phyloP scores from a whole-genome alignment of 2,113 vertebrate genomes.

The Fulmarus glacialis region DNA sequence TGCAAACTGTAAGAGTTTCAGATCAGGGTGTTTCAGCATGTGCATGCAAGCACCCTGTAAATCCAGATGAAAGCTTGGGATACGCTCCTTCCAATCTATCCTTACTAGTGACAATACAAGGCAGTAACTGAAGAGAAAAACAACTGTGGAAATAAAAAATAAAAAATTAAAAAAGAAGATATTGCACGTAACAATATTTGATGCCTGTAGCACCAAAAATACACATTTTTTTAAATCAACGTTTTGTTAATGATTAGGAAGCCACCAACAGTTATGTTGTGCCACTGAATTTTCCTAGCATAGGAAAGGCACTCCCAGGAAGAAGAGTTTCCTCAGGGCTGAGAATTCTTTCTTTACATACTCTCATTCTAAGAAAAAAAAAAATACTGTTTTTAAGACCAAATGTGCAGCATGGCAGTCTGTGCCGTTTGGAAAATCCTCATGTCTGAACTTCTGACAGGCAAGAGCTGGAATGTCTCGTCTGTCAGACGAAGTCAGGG shows the following conservation, averaged over 20 bases:
- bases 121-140: not conserved
- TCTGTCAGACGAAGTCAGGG: not conserved
- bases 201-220: not conserved
- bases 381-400: not conserved
- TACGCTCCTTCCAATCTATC: not conserved
- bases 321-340: not conserved
- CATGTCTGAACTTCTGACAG: not conserved
- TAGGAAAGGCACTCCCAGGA: not conserved
- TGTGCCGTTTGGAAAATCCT: not conserved
- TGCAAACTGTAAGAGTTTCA: not conserved
- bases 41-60: not conserved
- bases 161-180: not conserved
- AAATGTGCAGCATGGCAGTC: not conserved
- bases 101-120: not conserved
- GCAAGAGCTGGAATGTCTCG: not conserved
- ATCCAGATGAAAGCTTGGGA: not conserved
- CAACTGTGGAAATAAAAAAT: not conserved
- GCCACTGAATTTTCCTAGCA: not conserved
- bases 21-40: fast-evolving
- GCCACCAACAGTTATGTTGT: not conserved
- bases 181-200: not conserved
- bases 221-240: not conserved
- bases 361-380: not conserved
- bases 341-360: not conserved
- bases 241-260: not conserved